Base-by-base conservation (phyloP, 2,888 invertebrate genomes). In the Dryadula phaetusa region DNA sequence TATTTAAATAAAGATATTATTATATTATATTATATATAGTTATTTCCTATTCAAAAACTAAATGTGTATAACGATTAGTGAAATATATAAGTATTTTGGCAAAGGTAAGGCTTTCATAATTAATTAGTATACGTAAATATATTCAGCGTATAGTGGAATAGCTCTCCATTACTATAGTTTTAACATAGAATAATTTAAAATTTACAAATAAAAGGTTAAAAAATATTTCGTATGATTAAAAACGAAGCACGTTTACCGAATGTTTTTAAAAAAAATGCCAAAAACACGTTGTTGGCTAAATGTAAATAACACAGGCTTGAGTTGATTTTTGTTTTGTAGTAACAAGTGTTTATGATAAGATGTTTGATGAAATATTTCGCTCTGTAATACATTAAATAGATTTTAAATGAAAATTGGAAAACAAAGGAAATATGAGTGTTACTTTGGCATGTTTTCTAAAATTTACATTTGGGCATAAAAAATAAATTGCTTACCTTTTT, bases 401-500 rank as follows among this genome's bases (percentile, higher is more conserved):
- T 14, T 22, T 37, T 2, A 20, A 20, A 42, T 47, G 34, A 14
- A 49, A 28, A 62, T 37, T 37, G 34, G 47, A 62, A 58, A 49
- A 64, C 64, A 64, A 64, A 58, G 58, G 47, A 58, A 37, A 49
- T 40, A 47, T 22, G 34, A 56, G 22, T 46, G 22, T 46, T 46
- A 20, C 37, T 46, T 32, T 22, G 54, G 34, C 22, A 46, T 64
- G 54, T 46, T 18, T 37, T 56, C 32, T 18, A 37, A 44, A 37
- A 42, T 46, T 14, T 16, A 46, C 44, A 56, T 25, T 22, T 1
- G 20, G 2, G n/a, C 40, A 40, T 46, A 34, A 8, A 22, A 49
- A 46, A 46, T 28, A 2, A 56, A 14, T n/a, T 25, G n/a, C 82
- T 70, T 87, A 96, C 97, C 95, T 94, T 91, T 95, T 95, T 87